Evolutionary conservation across 2,888 invertebrate genomes (phyloP).

Genomic region (Nymphalis urticae): DNA sequence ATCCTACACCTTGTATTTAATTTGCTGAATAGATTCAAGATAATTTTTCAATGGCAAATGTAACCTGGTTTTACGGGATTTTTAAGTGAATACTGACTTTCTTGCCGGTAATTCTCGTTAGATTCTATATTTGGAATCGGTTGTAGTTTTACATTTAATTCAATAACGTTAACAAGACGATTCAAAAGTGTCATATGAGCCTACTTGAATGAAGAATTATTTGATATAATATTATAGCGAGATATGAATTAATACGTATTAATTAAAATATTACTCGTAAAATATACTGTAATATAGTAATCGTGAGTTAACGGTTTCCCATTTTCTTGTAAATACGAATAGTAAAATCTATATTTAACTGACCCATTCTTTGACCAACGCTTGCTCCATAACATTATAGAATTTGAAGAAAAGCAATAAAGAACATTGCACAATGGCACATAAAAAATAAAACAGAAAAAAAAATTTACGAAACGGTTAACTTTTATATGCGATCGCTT

Average conservation of each 20-base stretch:
- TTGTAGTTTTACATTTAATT: too few relatives aligned
- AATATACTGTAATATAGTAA: too few relatives aligned
- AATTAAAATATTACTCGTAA: too few relatives aligned
- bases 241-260: too few relatives aligned
- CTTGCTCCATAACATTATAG: conserved; percentile 53
- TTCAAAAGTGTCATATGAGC: too few relatives aligned
- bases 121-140: too few relatives aligned
- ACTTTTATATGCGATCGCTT: conserved; percentile 56
- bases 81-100: background rate
- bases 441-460: conserved; percentile 47
- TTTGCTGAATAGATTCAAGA: conserved; percentile 42
- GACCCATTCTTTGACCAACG: conserved; percentile 68
- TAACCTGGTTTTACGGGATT: conserved; percentile 31
- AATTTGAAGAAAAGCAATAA: conserved; percentile 62
- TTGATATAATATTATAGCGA: too few relatives aligned
- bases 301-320: conserved; percentile 40
- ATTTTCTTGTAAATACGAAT: conserved; percentile 67
- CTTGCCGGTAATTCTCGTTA: too few relatives aligned
- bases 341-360: conserved; percentile 68
- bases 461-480: conserved; percentile 58
- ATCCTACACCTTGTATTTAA: background rate
- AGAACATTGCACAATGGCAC: conserved; percentile 63
- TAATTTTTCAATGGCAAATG: conserved; percentile 35
- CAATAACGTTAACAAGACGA: too few relatives aligned
- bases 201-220: too few relatives aligned